A percentile compares a stretch with the other conserved stretches of the same genome.
Evolutionary conservation across 2,888 invertebrate species (phyloP).

Genomic region (Drosophila eohydei): DNA sequence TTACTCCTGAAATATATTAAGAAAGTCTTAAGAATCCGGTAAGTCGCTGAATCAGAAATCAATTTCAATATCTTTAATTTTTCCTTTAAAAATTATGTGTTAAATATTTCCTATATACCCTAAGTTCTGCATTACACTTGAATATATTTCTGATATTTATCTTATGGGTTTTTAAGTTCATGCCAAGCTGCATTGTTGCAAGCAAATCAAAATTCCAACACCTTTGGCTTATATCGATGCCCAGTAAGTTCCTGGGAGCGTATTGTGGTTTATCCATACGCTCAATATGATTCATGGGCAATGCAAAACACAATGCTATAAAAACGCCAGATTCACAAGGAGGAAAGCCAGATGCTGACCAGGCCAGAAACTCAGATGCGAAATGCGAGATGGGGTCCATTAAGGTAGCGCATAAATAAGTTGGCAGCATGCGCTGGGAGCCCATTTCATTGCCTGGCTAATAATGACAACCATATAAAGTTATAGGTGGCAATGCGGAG

Average conservation of each 20-base stretch:
- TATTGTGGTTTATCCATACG: conserved; percentile 14
- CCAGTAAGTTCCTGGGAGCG: conserved; percentile 2
- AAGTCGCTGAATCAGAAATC: background rate
- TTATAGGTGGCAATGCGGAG: conserved; percentile 61
- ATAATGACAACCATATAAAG: conserved; percentile 79
- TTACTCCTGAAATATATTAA: background rate
- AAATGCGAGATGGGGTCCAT: conserved; percentile 59
- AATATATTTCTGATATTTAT: conserved; percentile 2
- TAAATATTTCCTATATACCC: background rate
- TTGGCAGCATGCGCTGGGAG: conserved; percentile 48
- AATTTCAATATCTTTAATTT: background rate
- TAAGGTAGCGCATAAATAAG: conserved; percentile 78
- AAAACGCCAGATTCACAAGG: conserved; percentile 46
- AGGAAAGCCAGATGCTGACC: conserved; percentile 2
- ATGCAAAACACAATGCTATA: conserved; percentile 56
- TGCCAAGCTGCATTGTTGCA: conserved; percentile 27
- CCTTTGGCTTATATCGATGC: conserved; percentile 29
- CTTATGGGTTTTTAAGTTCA: conserved; percentile 13
- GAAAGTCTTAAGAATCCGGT: background rate
- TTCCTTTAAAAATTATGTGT: background rate
- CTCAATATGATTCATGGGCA: conserved; percentile 58
- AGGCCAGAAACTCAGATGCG: background rate
- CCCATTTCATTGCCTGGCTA: conserved; percentile 71
- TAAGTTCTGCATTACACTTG: background rate
- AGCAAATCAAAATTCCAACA: conserved; percentile 68